Conservation (phyloP, 2,888 invertebrate genomes). For the Eupelmus urozonus region DNA sequence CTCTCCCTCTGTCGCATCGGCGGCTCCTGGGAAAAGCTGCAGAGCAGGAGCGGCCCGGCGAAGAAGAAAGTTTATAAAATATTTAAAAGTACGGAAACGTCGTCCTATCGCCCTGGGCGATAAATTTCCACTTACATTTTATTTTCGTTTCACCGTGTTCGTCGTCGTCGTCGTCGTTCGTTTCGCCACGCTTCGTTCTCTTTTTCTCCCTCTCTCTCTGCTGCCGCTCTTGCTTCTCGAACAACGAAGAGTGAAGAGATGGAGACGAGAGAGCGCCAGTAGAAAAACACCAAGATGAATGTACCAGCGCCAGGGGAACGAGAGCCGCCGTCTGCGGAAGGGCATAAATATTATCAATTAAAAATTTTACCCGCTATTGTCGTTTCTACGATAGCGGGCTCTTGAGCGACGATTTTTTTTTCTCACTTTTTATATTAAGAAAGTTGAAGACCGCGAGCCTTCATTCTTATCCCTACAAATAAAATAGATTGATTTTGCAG, state of each 20-base stretch:
- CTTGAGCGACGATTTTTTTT: too few relatives aligned
- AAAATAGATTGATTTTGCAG: too few relatives aligned
- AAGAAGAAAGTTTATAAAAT: slow-evolving; percentile 77
- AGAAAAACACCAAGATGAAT: slow-evolving; percentile 61
- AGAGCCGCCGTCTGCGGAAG: slow-evolving; percentile 21
- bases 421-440: too few relatives aligned
- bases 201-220: too few relatives aligned
- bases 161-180: too few relatives aligned
- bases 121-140: slow-evolving; percentile 78
- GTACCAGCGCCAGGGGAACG: slow-evolving; percentile 41
- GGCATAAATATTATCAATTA: slow-evolving; percentile 41
- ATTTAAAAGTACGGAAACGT: slow-evolving; percentile 78
- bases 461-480: too few relatives aligned
- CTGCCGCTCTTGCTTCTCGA: slow-evolving; percentile 14
- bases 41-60: slow-evolving; percentile 64
- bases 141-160: slow-evolving; percentile 73
- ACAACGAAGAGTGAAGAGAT: slow-evolving; percentile 48
- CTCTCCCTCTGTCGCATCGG: slow-evolving; percentile 43
- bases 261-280: slow-evolving; percentile 45
- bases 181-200: slow-evolving; percentile 54
- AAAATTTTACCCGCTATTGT: too few relatives aligned
- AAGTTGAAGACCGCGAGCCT: too few relatives aligned
- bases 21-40: slow-evolving; percentile 58
- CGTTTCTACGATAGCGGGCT: too few relatives aligned
- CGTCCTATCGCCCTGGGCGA: slow-evolving; percentile 77